Conservation (phyloP, 2,797 vertebrate species). For the Rhinoraja longicauda region DNA sequence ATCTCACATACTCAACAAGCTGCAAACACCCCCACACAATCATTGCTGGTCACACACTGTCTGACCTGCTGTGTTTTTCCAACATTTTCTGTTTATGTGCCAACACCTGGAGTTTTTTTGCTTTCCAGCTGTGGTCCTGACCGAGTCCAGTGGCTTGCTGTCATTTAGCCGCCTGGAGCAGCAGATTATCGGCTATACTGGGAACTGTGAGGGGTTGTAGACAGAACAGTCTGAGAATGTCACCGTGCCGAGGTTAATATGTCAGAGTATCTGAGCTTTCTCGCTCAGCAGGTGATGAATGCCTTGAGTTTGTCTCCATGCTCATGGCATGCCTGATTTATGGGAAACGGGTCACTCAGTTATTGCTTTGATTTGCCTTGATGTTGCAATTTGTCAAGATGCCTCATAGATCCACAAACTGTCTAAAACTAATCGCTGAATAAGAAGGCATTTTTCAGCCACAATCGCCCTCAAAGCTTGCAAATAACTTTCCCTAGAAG, state of each 20-base stretch:
- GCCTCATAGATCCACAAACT: neutral
- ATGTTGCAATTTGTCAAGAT: slow-evolving; percentile 22
- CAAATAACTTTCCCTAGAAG: neutral
- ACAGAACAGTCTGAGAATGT: neutral
- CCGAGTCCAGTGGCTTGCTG: neutral
- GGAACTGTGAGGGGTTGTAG: neutral
- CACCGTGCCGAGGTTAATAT: neutral
- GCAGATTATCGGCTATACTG: neutral
- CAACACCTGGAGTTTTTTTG: too few species aligned
- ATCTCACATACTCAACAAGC: neutral
- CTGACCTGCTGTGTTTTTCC: too few species aligned
- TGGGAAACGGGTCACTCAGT: neutral
- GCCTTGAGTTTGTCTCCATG: neutral
- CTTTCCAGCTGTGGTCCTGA: neutral
- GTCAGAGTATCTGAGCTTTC: neutral
- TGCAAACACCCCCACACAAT: neutral
- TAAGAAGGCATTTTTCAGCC: neutral
- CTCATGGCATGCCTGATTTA: neutral
- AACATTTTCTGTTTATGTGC: too few species aligned
- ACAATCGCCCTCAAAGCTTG: neutral
- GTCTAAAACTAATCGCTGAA: slow-evolving; percentile 1
- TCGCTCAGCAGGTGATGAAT: too few species aligned
- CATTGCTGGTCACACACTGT: neutral
- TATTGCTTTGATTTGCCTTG: neutral
- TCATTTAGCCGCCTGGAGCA: neutral